A percentile compares a stretch with the other conserved stretches of the same genome.
Evolutionary conservation across 2,888 invertebrate species (phyloP).

Genomic region (Latheticus oryzae): DNA sequence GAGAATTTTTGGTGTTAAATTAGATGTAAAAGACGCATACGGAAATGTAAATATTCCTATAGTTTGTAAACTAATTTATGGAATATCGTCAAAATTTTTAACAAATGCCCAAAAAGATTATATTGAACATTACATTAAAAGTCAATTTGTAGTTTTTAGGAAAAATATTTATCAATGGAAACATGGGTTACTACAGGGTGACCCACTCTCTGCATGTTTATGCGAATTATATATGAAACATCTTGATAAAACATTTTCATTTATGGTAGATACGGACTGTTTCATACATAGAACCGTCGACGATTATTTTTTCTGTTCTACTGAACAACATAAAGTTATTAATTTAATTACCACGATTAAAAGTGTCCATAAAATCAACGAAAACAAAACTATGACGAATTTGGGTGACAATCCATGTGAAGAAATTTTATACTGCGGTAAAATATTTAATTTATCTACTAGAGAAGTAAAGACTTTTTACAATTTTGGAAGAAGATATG

Average conservation of each 20-base stretch:
- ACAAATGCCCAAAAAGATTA: slow-evolving; percentile 42
- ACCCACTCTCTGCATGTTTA: slow-evolving; percentile 46
- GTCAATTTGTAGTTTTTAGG: slow-evolving; percentile 45
- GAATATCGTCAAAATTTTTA: slow-evolving; percentile 9
- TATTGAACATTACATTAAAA: slow-evolving; percentile 43
- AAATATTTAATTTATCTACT: slow-evolving; percentile 46
- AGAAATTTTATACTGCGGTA: slow-evolving; percentile 46
- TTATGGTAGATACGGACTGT: slow-evolving; percentile 27
- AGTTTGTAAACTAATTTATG: slow-evolving; percentile 36
- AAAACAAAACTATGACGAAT: slow-evolving; percentile 45
- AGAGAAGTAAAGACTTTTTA: slow-evolving; percentile 45
- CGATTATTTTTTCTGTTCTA: slow-evolving; percentile 50
- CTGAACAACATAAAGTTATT: slow-evolving; percentile 33
- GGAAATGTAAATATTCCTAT: slow-evolving; percentile 45
- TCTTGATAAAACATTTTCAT: slow-evolving; percentile 41
- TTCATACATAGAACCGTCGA: slow-evolving; percentile 48
- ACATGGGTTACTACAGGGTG: slow-evolving; percentile 51
- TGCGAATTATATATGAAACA: slow-evolving; percentile 47
- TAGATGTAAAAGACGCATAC: slow-evolving; percentile 50
- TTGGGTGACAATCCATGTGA: slow-evolving; percentile 5
- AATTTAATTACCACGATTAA: slow-evolving; percentile 33
- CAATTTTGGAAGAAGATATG: slow-evolving; percentile 29
- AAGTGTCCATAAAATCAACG: slow-evolving; percentile 38
- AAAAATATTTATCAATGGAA: slow-evolving; percentile 47
- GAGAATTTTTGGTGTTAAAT: slow-evolving; percentile 45